Evolutionary conservation across 2,888 invertebrate genomes (phyloP).

Genomic region (Drosophila silvestris): DNA sequence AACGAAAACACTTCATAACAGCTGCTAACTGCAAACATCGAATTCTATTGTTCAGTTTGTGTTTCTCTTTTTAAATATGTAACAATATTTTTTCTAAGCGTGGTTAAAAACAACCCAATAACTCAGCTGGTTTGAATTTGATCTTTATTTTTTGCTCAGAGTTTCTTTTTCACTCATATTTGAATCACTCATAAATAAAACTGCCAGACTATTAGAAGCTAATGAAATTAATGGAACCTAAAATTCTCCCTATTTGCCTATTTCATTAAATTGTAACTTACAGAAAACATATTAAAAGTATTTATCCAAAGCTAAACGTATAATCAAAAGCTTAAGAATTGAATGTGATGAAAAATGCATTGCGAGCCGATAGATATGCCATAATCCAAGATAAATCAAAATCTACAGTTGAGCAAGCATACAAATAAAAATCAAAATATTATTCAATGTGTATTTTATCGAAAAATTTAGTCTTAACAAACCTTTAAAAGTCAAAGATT

Average conservation of each 20-base stretch:
- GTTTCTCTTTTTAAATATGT: not conserved
- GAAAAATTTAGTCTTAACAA: conserved; percentile 12
- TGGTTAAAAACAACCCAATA: not conserved
- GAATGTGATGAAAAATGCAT: conserved; percentile 58
- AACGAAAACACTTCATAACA: conserved; percentile 9
- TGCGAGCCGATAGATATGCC: conserved; percentile 45
- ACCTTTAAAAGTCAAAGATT: conserved; percentile 10
- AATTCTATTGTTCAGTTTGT: conserved; percentile 8
- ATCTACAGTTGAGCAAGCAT: not conserved
- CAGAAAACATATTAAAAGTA: not conserved
- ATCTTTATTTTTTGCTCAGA: not conserved
- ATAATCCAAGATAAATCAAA: conserved; percentile 25
- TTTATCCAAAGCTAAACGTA: not conserved
- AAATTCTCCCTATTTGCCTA: not conserved
- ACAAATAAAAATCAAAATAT: conserved; percentile 5
- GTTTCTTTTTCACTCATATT: not conserved
- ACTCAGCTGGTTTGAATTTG: not conserved
- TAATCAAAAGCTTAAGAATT: conserved; percentile 26
- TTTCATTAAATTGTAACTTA: not conserved
- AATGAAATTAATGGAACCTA: too few relatives aligned
- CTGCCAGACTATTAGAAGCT: not conserved
- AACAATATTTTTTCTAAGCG: not conserved
- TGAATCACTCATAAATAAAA: not conserved
- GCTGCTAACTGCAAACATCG: conserved; percentile 21
- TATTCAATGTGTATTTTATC: conserved; percentile 14